A percentile compares a stretch with the other conserved stretches of the same genome.
These are phyloP conservation scores for Sipha flava DNA, from an alignment of 1,140 invertebrate genomes.

Conservation along the genomic window DNA sequence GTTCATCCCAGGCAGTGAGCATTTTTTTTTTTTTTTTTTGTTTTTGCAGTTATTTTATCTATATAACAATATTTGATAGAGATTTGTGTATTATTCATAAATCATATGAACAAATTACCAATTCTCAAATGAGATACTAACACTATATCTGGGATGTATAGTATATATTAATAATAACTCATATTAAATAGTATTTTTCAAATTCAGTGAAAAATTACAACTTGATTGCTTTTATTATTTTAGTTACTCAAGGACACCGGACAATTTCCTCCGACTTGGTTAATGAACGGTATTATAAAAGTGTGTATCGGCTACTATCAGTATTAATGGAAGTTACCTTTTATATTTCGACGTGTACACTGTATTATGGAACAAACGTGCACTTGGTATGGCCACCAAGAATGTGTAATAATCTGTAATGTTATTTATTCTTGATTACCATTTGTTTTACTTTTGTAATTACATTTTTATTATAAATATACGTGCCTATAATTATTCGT, in stretches of 20 bases:
- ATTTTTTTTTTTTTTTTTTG: too few species aligned
- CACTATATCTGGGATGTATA: too few species aligned
- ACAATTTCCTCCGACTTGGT: constrained; percentile 8
- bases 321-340: constrained; percentile 14
- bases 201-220: too few species aligned
- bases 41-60: too few species aligned
- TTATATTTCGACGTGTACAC: background rate
- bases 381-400: background rate
- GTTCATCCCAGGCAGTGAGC: too few species aligned
- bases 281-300: background rate
- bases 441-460: background rate
- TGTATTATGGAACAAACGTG: background rate
- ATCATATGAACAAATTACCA: too few species aligned
- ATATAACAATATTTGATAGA: too few species aligned
- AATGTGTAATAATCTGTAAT: background rate
- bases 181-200: too few species aligned
- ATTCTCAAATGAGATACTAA: too few species aligned
- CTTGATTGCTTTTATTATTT: too few species aligned
- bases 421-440: background rate
- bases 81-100: too few species aligned
- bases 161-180: too few species aligned
- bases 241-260: constrained; percentile 20
- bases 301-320: background rate
- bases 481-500: background rate
- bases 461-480: background rate